Evolutionary conservation across 2,113 vertebrate species (phyloP).

Genomic region (Motacilla alba): DNA sequence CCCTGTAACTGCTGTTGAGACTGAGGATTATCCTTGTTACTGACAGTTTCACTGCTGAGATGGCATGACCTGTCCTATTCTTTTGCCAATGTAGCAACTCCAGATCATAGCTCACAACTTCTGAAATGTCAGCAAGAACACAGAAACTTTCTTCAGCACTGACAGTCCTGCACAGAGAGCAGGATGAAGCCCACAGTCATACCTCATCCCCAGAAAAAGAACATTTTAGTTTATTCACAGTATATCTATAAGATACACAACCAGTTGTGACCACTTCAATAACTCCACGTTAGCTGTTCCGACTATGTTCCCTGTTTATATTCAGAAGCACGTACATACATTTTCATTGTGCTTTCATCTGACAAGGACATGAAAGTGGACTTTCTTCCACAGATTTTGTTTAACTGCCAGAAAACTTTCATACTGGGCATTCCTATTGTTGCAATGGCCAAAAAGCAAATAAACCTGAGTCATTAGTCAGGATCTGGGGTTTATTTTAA

Average conservation of each 20-base stretch:
- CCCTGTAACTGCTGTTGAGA: not conserved
- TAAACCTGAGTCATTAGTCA: not conserved
- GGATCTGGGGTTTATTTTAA: not conserved
- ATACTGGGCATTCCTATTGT: not conserved
- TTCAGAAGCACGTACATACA: not conserved
- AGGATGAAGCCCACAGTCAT: not conserved
- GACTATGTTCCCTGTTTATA: not conserved
- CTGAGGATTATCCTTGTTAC: slow-evolving; percentile 17
- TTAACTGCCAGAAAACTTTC: not conserved
- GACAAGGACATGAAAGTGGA: not conserved
- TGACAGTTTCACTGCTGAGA: slow-evolving; percentile 38
- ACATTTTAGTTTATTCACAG: not conserved
- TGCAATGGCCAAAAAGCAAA: not conserved
- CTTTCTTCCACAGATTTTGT: not conserved
- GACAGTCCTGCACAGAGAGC: not conserved
- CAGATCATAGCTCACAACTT: slow-evolving; percentile 22
- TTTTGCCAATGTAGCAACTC: not conserved
- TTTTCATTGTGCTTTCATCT: not conserved
- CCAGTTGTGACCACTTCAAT: not conserved
- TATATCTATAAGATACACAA: not conserved
- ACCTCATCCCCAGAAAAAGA: not conserved
- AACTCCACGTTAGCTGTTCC: not conserved
- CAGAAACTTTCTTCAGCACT: not conserved
- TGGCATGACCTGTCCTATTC: not conserved
- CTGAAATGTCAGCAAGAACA: slow-evolving; percentile 35